A percentile compares a stretch with the other conserved stretches of the same genome.
These are phyloP conservation scores for Podarcis cretensis DNA, from an alignment of 2,113 vertebrate species.

Conservation along the genomic window DNA sequence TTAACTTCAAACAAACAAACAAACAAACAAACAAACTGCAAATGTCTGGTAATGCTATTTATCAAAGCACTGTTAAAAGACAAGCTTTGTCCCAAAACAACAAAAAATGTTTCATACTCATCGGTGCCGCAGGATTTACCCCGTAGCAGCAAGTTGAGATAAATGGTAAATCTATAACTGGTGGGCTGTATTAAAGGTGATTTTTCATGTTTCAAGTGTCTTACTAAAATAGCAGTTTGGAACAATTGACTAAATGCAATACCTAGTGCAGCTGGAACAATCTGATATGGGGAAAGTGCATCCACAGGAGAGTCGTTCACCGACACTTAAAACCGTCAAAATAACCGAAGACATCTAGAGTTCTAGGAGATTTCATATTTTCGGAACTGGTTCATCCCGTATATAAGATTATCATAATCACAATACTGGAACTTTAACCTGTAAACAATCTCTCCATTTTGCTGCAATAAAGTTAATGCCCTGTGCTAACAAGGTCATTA, in stretches of 20 bases:
- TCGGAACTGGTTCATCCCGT: neutral
- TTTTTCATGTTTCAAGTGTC: neutral
- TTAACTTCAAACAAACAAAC: neutral
- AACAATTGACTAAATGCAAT: neutral
- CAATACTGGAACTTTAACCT: neutral
- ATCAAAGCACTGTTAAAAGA: neutral
- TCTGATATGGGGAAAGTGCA: neutral
- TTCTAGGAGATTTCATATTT: neutral
- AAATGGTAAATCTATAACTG: slow-evolving; percentile 18
- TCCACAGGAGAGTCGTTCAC: neutral
- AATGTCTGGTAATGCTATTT: neutral
- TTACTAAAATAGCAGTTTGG: neutral
- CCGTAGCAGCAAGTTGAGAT: neutral
- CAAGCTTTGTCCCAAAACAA: neutral
- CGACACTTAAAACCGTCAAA: neutral
- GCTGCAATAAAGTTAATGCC: slow-evolving; percentile 44
- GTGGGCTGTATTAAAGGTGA: neutral
- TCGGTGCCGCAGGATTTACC: neutral
- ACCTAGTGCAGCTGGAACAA: neutral
- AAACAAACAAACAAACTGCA: neutral
- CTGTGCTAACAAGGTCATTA: slow-evolving; percentile 44
- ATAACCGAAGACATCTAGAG: neutral
- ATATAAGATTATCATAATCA: neutral
- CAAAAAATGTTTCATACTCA: neutral
- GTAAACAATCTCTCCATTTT: slow-evolving; percentile 31